Evolutionary conservation across 2,888 invertebrate genomes (phyloP).

Genomic region (Euspilapteryx auroguttella): DNA sequence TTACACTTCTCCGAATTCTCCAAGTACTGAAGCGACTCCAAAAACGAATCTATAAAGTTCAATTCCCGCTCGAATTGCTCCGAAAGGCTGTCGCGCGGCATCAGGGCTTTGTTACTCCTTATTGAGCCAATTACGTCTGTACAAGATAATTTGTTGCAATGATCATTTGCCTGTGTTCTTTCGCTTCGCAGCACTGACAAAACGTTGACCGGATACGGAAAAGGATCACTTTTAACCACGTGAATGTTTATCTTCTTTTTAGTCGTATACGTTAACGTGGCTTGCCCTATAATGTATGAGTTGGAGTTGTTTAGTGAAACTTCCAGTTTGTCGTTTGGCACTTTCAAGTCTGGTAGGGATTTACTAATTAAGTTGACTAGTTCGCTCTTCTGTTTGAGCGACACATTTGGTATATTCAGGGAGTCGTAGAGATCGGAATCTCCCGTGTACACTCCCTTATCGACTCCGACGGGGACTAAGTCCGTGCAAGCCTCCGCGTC

Average conservation of each 20-base stretch:
- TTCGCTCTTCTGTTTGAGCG: slow-evolving; percentile 27
- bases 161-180: slow-evolving; percentile 10
- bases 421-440: too few relatives aligned
- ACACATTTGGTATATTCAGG: slow-evolving; percentile 45
- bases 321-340: slow-evolving; percentile 16
- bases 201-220: slow-evolving; percentile 36
- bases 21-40: slow-evolving; percentile 46
- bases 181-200: slow-evolving; percentile 31
- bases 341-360: slow-evolving; percentile 23
- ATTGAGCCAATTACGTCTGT: slow-evolving; percentile 48
- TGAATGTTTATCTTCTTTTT: slow-evolving; percentile 41
- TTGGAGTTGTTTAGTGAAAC: slow-evolving; percentile 13
- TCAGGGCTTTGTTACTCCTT: slow-evolving; percentile 26
- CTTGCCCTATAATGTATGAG: slow-evolving; percentile 34
- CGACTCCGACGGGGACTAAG: too few relatives aligned
- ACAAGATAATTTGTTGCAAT: too few relatives aligned
- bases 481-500: too few relatives aligned
- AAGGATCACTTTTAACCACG: slow-evolving; percentile 24
- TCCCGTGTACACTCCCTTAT: too few relatives aligned
- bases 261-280: slow-evolving; percentile 41
- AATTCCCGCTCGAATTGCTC: slow-evolving; percentile 49
- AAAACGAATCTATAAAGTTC: slow-evolving; percentile 51
- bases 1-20: slow-evolving; percentile 33
- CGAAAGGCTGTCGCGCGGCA: slow-evolving; percentile 32
- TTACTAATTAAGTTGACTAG: slow-evolving; percentile 17